Conservation (phyloP, 2,113 vertebrate genomes). For the Corythaixoides concolor region DNA sequence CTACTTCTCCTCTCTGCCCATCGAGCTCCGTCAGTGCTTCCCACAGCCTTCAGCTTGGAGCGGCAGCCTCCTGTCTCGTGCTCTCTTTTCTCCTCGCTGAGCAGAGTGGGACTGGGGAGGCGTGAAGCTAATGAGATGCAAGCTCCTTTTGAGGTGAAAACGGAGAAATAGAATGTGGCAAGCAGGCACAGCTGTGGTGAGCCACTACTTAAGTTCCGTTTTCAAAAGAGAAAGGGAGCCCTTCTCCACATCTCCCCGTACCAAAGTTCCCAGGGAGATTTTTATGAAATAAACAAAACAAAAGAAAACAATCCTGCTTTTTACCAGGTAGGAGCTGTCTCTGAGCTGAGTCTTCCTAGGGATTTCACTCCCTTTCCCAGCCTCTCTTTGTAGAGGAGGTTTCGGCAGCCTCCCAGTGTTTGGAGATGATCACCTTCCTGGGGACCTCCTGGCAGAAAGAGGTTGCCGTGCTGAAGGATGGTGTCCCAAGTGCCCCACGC, state of each 20-base stretch:
- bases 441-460: not conserved
- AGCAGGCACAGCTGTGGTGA: conserved; percentile 13
- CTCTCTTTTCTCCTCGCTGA: not conserved
- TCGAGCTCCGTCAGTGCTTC: conserved; percentile 20
- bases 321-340: conserved; percentile 45
- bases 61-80: not conserved
- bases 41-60: not conserved
- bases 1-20: not conserved
- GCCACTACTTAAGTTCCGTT: not conserved
- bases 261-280: conserved; percentile 20
- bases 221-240: not conserved
- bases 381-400: conserved; percentile 28
- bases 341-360: conserved; percentile 63
- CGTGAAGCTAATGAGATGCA: not conserved
- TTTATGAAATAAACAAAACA: not conserved
- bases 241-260: not conserved
- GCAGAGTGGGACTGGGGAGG: not conserved
- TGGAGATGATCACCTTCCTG: not conserved
- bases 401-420: not conserved
- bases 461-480: not conserved
- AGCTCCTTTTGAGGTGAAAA: conserved; percentile 12
- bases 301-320: not conserved
- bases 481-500: not conserved
- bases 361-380: conserved; percentile 40
- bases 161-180: not conserved